phyloP scores from a whole-genome alignment of 1,140 invertebrate genomes.

The Nephila pilipes region DNA sequence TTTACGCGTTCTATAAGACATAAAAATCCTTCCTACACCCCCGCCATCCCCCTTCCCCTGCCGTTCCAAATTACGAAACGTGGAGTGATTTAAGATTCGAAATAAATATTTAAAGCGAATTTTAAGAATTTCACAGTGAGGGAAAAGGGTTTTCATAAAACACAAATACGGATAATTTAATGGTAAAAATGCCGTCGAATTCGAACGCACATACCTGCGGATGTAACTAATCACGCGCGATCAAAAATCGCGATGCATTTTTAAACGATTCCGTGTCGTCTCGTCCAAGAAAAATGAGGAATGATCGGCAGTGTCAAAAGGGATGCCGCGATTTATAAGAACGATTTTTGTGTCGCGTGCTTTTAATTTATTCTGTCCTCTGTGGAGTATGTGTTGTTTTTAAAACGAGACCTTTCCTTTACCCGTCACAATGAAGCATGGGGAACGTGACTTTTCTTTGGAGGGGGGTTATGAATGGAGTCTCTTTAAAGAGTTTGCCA shows the following conservation, averaged over 20 bases:
- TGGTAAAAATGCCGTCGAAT: slow-evolving; percentile 26
- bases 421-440: slow-evolving; percentile 36
- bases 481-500: slow-evolving; percentile 39
- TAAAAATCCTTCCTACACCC: not conserved
- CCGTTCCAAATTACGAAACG: too few species aligned
- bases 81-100: not conserved
- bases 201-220: slow-evolving; percentile 10
- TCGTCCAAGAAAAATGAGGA: not conserved
- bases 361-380: slow-evolving; percentile 53
- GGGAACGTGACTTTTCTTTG: slow-evolving; percentile 21
- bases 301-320: not conserved
- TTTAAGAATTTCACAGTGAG: not conserved
- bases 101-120: slow-evolving; percentile 33
- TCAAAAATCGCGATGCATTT: slow-evolving; percentile 48
- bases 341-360: slow-evolving; percentile 33
- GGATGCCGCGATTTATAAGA: slow-evolving; percentile 13
- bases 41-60: not conserved
- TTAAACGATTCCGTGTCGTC: slow-evolving; percentile 33
- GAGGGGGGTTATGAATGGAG: slow-evolving; percentile 30
- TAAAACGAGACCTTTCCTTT: not conserved
- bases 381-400: slow-evolving; percentile 53
- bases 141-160: not conserved
- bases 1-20: not conserved
- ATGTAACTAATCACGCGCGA: not conserved
- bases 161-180: slow-evolving; percentile 48